phyloP scores from a whole-genome alignment of 2,113 vertebrate genomes.

The Myrmophylax atrothorax region DNA sequence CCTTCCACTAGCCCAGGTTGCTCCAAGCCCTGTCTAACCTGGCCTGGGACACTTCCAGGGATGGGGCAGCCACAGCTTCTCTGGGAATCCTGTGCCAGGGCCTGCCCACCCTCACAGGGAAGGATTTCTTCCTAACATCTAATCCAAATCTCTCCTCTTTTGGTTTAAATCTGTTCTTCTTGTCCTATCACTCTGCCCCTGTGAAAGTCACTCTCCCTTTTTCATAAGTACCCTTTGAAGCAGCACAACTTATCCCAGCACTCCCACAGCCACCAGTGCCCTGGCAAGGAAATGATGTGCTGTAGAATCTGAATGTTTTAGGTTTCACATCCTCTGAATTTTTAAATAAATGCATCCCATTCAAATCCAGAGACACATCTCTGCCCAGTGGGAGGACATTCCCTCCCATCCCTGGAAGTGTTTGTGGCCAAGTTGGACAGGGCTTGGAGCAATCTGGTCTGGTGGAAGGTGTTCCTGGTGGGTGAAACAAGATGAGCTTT shows the following conservation, averaged over 20 bases:
- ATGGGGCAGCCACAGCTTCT: background rate
- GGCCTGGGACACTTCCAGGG: background rate
- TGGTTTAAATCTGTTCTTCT: background rate
- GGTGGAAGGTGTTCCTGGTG: background rate
- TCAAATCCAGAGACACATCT: background rate
- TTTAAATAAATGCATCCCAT: background rate
- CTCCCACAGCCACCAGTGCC: background rate
- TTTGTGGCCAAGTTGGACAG: rapidly evolving
- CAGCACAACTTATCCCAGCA: background rate
- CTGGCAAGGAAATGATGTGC: background rate
- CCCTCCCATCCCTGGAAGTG: background rate
- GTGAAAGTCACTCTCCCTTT: background rate
- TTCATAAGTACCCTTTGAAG: no score
- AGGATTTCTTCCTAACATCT: rapidly evolving
- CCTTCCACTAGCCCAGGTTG: rapidly evolving
- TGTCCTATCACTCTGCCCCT: background rate
- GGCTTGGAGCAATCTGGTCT: background rate
- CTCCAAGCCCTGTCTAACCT: rapidly evolving
- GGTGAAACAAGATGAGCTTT: background rate
- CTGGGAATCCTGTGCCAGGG: background rate
- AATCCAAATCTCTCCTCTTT: background rate
- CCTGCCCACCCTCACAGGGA: rapidly evolving
- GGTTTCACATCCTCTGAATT: background rate
- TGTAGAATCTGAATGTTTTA: background rate
- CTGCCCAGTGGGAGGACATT: background rate